Base-by-base conservation (phyloP, 2,888 invertebrate species). In the Entomobrya proxima region DNA sequence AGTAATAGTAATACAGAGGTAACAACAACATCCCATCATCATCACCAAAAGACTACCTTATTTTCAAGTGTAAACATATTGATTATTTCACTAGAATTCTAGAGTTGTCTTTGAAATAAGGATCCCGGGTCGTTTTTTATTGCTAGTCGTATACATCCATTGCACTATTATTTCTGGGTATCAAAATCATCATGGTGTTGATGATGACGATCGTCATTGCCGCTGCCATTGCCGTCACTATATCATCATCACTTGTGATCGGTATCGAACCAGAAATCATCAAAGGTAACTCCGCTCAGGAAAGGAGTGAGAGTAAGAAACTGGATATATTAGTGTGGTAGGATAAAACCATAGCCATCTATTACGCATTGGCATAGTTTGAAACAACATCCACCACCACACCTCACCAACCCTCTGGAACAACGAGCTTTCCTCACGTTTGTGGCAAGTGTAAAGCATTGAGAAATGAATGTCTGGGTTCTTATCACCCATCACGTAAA, bases 11-110 rank as follows among this genome's bases (percentile, higher is more conserved):
- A 35, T 24, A 77, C 18, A 72, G 61, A 44, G 30, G 77, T 75
- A 75, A 69, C 52, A 69, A 69, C 52, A 69, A n/a, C 67, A 69
- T 55, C 18, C 15, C 78, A 44, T 32, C 55, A 80, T 69, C 47
- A 58, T 37, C 67, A 79, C 24, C 18, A 21, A 30, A 55, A 75
- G 52, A 61, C 27, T 40, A 77, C 64, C 64, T 75, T 82, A 81
- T 82, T 83, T 83, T 69, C 77, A 13, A 72, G 78, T 77, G 84
- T 84, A 79, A 79, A 79, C 67, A 72, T 84, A 84, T 84, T 84
- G 84, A 84, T 84, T 84, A 84, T 84, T 84, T 84, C 72, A 27
- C 69, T 30, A 67, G 67, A 83, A 75, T 83, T 83, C 75, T 27
- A n/a, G 30, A 72, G 11, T 72, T 47, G 72, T 50, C n/a, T n/a